phyloP scores from a whole-genome alignment of 2,888 invertebrate species.

The Philereme vetulata region DNA sequence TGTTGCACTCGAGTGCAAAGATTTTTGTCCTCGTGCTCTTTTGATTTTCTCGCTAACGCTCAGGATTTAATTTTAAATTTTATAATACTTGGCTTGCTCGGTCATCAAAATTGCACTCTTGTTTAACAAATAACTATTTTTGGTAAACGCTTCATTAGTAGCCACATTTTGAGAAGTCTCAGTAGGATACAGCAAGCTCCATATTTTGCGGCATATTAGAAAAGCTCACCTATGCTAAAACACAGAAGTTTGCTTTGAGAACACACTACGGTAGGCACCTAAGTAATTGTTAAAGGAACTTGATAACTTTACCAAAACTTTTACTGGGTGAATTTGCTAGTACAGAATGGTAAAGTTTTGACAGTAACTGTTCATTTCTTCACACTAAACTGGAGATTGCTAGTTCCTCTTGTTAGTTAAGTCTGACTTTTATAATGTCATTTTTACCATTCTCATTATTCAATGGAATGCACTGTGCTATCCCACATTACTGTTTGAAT shows the following conservation, averaged over 20 bases:
- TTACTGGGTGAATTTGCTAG: conserved; percentile 35
- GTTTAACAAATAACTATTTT: no score
- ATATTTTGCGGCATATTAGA: conserved; percentile 68
- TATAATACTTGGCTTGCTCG: no score
- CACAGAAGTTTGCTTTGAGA: conserved; percentile 59
- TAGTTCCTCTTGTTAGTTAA: conserved; percentile 35
- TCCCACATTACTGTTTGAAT: neutral
- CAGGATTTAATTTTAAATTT: no score
- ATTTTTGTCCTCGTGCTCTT: no score
- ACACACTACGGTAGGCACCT: conserved; percentile 44
- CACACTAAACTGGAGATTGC: conserved; percentile 30
- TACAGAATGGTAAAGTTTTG: conserved; percentile 52
- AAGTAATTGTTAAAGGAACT: conserved; percentile 70
- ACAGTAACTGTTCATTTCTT: conserved; percentile 53
- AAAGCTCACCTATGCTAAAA: conserved; percentile 67
- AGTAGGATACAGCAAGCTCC: conserved; percentile 55
- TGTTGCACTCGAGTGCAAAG: no score
- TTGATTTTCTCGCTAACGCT: no score
- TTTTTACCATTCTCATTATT: conserved; percentile 1
- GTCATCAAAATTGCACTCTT: no score
- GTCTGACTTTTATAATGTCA: conserved; percentile 5
- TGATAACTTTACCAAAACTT: conserved; percentile 60
- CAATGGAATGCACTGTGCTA: neutral
- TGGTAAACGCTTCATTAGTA: conserved; percentile 38
- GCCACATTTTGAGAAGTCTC: conserved; percentile 55